phyloP scores from a whole-genome alignment of 2,888 invertebrate genomes.

The Keiferia lycopersicella region DNA sequence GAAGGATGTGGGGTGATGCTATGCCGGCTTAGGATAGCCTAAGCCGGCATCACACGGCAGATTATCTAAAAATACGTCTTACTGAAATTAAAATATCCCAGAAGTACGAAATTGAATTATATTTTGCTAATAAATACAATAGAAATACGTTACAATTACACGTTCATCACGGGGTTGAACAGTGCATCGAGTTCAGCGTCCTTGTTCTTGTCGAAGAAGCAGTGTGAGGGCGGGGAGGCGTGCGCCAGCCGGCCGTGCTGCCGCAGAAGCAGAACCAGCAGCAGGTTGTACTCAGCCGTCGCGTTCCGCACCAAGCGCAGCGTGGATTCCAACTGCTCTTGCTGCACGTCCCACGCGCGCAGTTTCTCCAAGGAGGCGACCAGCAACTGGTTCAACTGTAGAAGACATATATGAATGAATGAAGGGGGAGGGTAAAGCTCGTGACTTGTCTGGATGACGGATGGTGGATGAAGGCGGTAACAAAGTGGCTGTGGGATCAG shows the following conservation, averaged over 20 bases:
- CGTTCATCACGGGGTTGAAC: constrained; percentile 37
- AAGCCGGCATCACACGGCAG: no score
- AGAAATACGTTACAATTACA: constrained; percentile 31
- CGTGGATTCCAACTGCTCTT: constrained; percentile 58
- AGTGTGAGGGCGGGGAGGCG: constrained; percentile 39
- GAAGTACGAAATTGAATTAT: constrained; percentile 21
- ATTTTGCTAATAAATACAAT: constrained; percentile 29
- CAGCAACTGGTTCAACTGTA: constrained; percentile 54
- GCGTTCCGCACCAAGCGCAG: constrained; percentile 61
- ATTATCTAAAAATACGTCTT: no score
- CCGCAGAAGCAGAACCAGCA: constrained; percentile 61
- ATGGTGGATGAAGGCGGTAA: no score
- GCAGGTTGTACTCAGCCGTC: constrained; percentile 65
- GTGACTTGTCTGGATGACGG: no score
- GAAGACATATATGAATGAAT: constrained; percentile 24
- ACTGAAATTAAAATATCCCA: not conserved
- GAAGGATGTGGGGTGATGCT: no score
- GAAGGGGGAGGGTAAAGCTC: not conserved
- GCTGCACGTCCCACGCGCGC: constrained; percentile 57
- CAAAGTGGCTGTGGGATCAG: no score
- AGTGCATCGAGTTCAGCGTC: constrained; percentile 45
- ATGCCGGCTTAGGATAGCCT: no score
- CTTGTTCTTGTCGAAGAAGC: constrained; percentile 48
- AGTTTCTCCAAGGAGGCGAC: constrained; percentile 53
- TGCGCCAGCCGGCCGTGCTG: constrained; percentile 50